phyloP scores from a whole-genome alignment of 2,113 vertebrate genomes.

The Pygoscelis adeliae region DNA sequence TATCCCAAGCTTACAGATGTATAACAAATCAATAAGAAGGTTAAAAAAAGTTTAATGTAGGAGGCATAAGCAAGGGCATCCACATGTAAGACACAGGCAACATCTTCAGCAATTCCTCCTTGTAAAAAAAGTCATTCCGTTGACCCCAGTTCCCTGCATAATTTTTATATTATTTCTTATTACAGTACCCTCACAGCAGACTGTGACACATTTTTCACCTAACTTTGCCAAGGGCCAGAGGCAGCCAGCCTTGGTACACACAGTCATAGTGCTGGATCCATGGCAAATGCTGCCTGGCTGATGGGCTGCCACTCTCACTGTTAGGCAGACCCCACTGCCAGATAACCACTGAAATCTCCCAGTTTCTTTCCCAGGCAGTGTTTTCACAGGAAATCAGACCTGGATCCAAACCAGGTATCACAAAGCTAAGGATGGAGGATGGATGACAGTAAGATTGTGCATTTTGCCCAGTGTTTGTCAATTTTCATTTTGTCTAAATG shows the following conservation, averaged over 20 bases:
- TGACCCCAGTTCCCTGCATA: not conserved
- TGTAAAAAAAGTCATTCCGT: not conserved
- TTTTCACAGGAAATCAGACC: not conserved
- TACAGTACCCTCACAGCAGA: not conserved
- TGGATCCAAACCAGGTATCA: not conserved
- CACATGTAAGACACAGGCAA: not conserved
- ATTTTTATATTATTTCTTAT: not conserved
- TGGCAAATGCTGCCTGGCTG: not conserved
- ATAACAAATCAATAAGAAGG: not conserved
- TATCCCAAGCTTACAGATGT: not conserved
- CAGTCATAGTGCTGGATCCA: not conserved
- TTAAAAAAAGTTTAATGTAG: not conserved
- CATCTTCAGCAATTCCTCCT: not conserved
- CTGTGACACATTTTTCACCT: not conserved
- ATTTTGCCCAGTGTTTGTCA: not conserved
- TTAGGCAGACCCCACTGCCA: not conserved
- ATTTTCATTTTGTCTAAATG: not conserved
- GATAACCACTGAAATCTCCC: not conserved
- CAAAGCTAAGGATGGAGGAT: not conserved
- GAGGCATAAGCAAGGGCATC: not conserved
- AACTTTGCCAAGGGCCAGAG: not conserved
- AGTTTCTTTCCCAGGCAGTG: not conserved
- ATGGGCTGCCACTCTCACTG: not conserved
- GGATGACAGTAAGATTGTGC: not conserved
- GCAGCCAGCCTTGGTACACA: not conserved